Percentiles rank a stretch among this genome's conserved stretches.
Conservation (phyloP, 1,140 invertebrate genomes). For the Zaprionus lachaisei region DNA sequence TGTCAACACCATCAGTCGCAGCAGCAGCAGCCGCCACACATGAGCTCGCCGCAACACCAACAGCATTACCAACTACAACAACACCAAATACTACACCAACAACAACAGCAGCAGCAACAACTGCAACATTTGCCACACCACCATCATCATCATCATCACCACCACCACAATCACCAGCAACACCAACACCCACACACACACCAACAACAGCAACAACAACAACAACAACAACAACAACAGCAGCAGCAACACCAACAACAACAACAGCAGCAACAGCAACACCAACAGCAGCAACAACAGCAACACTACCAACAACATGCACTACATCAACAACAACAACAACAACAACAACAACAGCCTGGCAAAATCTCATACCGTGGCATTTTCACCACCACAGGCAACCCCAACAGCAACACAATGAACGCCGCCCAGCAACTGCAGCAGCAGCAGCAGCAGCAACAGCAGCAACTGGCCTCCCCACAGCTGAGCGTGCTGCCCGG, state of each 20-base stretch:
- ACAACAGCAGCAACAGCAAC: conserved; percentile 66
- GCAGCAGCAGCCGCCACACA: conserved; percentile 68
- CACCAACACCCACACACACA: conserved; percentile 44
- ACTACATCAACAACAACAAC: conserved; percentile 80
- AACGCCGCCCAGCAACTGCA: conserved; percentile 64
- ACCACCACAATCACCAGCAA: conserved; percentile 75
- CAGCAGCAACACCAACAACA: conserved; percentile 69
- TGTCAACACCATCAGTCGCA: conserved; percentile 72
- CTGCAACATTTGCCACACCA: conserved; percentile 84
- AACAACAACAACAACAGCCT: conserved; percentile 86
- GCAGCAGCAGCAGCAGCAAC: conserved; percentile 62
- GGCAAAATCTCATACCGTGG: conserved; percentile 89
- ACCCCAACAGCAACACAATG: conserved; percentile 85
- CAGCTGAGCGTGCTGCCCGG: conserved; percentile 81
- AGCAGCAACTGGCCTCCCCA: conserved; percentile 72
- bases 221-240: conserved; percentile 72
- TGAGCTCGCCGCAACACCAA: conserved; percentile 73
- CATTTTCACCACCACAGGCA: conserved; percentile 88
- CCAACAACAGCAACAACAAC: conserved; percentile 38
- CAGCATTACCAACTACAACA: conserved; percentile 79
- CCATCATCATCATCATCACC: conserved; percentile 81
- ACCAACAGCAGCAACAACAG: conserved; percentile 57
- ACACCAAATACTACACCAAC: conserved; percentile 84
- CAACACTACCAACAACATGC: conserved; percentile 80
- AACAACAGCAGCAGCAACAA: conserved; percentile 75